Percentiles rank a stretch among this genome's conserved stretches.
phyloP scores from a whole-genome alignment of 2,797 vertebrate genomes.

The Notolabrus celidotus region DNA sequence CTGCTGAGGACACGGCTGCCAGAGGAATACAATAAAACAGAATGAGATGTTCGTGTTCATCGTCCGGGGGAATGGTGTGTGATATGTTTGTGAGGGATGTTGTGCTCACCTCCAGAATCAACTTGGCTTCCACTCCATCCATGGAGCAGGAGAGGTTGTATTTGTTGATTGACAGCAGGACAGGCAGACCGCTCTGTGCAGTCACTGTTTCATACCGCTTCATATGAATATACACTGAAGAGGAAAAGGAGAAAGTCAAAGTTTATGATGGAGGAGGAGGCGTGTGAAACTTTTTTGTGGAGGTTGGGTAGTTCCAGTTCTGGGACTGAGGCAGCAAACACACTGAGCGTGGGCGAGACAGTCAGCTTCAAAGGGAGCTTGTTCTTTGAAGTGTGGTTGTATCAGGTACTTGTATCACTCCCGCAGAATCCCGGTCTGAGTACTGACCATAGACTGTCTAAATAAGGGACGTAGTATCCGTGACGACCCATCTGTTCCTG shows the following conservation, averaged over 20 bases:
- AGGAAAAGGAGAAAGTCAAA: background rate
- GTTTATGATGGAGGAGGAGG: no score
- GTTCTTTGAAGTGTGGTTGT: no score
- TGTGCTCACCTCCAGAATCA: slow-evolving; percentile 60
- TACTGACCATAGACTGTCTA: no score
- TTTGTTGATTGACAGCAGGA: slow-evolving; percentile 37
- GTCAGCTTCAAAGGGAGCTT: no score
- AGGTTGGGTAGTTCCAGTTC: no score
- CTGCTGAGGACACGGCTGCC: slow-evolving; percentile 40
- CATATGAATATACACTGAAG: slow-evolving; percentile 45
- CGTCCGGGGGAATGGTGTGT: background rate
- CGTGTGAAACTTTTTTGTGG: no score
- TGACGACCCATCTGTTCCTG: no score
- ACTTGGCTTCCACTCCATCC: background rate
- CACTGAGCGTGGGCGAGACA: no score
- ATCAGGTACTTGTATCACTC: no score
- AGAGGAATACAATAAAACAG: background rate
- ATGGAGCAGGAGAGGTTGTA: slow-evolving; percentile 24
- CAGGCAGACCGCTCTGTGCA: accelerated
- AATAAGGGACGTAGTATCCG: no score
- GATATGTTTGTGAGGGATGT: background rate
- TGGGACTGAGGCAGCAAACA: no score
- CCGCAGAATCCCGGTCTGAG: no score
- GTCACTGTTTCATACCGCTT: accelerated
- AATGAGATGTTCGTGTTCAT: background rate